Base-by-base conservation (phyloP, 2,797 vertebrate species). In the Neosilurus mollespiculum region DNA sequence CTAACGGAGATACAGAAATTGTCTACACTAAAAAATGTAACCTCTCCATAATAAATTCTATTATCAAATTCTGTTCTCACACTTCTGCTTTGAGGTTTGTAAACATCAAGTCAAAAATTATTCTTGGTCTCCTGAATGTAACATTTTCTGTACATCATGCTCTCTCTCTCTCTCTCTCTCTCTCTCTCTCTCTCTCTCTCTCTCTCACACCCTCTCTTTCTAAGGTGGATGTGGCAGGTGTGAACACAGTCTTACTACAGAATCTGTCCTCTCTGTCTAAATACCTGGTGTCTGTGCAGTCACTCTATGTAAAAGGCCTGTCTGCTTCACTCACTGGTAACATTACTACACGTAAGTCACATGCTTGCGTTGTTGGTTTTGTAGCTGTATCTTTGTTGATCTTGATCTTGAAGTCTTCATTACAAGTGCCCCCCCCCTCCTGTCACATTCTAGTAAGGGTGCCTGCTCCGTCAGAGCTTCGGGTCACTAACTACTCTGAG, bases 231-330 rank as follows among this genome's bases (percentile, higher is more conserved):
- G 95, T 96, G 70, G 92, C 92, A n/a, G 95, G 94, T 24, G 87
- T 91, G 81, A 95, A 94, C 78, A 95, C 94, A 0, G 93, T 95
- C 54, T 86, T 94, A 79, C 92, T 98, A 80, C 94, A 94, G 85
- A 95, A 95, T 59, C 92, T 99, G 72, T 95, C 95, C 0, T 98
- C 98, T 56, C 92, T 97, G 73, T 98, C 97, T 1, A 94, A 93
- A 26, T 99, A 99, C 78, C 93, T 94, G 15, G 92, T 98, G 67
- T 95, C 94, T 0, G 93, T 98, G 83, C 93, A 94, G 87, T 95
- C 95, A 9, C 83, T 89, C 0, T 95, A 95, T 16, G 90, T 94
- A 0, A 94, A 95, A 88, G 95, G 95, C 24, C 93, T 96, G 16
- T 96, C 96, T 65, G 81, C 90, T 72, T 91, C 94, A 0, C 85